Conservation (phyloP, 2,888 invertebrate genomes). For the Cylindroiulus punctatus region DNA sequence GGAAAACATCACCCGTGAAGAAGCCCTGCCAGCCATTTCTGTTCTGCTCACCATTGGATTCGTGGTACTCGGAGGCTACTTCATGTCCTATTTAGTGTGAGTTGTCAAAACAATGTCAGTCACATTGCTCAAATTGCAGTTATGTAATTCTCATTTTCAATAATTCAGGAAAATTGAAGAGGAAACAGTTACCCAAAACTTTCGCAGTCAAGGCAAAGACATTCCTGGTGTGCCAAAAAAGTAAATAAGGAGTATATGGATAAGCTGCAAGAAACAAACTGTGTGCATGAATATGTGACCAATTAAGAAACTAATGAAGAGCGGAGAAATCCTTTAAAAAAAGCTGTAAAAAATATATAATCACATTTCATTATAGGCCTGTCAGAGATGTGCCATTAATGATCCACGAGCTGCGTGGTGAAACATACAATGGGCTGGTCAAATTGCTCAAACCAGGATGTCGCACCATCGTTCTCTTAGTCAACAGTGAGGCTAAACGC, state of each 20-base stretch:
- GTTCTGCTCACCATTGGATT: conserved; percentile 81
- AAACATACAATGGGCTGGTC: conserved; percentile 95
- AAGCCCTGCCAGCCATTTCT: conserved; percentile 81
- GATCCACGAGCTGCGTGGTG: conserved; percentile 90
- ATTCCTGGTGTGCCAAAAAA: conserved; percentile 54
- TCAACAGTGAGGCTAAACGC: conserved; percentile 87
- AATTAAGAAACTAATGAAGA: too few relatives aligned
- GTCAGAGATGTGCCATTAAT: conserved; percentile 71
- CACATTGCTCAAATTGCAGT: neutral
- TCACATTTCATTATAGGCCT: conserved; percentile 2
- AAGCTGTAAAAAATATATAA: neutral
- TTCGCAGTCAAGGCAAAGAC: conserved; percentile 65
- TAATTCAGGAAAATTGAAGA: conserved; percentile 71
- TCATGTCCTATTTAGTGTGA: conserved; percentile 84
- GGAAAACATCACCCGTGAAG: conserved; percentile 79
- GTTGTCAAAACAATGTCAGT: conserved; percentile 60
- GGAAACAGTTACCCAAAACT: conserved; percentile 65
- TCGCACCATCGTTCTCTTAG: conserved; percentile 88
- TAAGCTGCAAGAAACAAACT: neutral
- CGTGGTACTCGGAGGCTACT: conserved; percentile 81
- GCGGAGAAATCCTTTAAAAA: conserved; percentile 55
- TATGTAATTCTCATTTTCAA: conserved; percentile 52
- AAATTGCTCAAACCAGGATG: conserved; percentile 93
- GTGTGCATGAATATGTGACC: neutral
- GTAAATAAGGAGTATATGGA: neutral